Base-by-base conservation (phyloP, 2,888 invertebrate species). In the Sepioteuthis lessoniana region DNA sequence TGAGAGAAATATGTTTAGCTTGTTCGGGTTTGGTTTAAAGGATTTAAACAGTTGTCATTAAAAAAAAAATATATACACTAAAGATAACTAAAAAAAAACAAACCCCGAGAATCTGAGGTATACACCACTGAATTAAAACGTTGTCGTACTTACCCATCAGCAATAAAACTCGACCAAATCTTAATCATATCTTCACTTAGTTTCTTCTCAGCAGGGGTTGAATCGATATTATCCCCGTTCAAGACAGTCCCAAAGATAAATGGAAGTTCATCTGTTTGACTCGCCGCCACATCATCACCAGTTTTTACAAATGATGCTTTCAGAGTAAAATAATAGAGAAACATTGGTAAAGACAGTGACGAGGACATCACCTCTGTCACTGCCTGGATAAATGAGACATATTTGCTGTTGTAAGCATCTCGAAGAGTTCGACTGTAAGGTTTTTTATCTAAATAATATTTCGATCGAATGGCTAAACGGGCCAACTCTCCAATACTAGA, bases 201-300 rank as follows among this genome's bases (percentile, higher is more conserved):
- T 31, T 60, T 16, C 25, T 90, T 94, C 38, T 93, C 93, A 16
- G n/a, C 76, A 21, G 46, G 28, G 35, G 93, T 92, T 31, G 91
- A 4, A 31, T 21, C 4, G 0, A 91, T 13, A 2, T 19, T 21
- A 7, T 94, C 94, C 21, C 37, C 37, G 4, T 47, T 76, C 31
- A 93, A 37, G 28, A 94, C 94, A 60, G 93, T 90, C 0, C 94
- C 94, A 91, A 94, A 94, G 42, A 94, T 94, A 55, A 94, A 94
- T 25, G 92, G 93, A 50, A 94, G 90, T 93, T 94, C 94, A 50
- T 94, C 94, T n/a, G 93, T 93, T 37, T 94, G 94, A 21, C 90
- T 94, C 4, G 94, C 94, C 50, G 94, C 93, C 21, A 93, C 60
- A 31, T 91, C 46, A 10, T 46, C 90, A 2, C 94, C 94, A 21